Conservation (phyloP, 2,797 vertebrate genomes). For the Sebastes ruberrimus region DNA sequence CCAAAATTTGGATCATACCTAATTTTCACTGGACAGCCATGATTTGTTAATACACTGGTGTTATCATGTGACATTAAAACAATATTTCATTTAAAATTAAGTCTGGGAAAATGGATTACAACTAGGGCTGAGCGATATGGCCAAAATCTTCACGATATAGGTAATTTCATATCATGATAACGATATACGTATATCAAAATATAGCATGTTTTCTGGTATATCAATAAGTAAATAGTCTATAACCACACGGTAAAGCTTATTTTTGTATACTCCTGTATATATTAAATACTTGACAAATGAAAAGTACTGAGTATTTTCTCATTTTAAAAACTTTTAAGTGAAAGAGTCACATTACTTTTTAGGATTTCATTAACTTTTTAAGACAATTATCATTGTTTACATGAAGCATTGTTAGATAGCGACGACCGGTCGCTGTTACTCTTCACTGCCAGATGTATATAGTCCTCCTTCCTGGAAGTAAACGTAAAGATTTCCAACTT, state of each 20-base stretch:
- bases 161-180: too few relatives aligned
- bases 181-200: too few relatives aligned
- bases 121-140: too few relatives aligned
- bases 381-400: neutral
- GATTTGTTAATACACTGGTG: neutral
- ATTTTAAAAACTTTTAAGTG: too few relatives aligned
- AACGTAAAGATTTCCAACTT: neutral
- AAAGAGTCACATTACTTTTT: neutral
- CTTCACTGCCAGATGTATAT: neutral
- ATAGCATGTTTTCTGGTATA: too few relatives aligned
- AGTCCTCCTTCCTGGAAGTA: neutral
- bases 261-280: too few relatives aligned
- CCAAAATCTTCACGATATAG: too few relatives aligned
- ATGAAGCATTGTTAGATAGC: neutral
- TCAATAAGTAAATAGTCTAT: too few relatives aligned
- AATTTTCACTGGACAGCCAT: neutral
- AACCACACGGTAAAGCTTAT: too few relatives aligned
- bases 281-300: too few relatives aligned
- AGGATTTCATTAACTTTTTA: neutral
- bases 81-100: neutral
- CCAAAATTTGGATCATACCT: neutral
- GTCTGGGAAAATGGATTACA: neutral
- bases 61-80: neutral
- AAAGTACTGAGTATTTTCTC: too few relatives aligned
- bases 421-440: neutral